Percentiles rank a stretch among this genome's conserved stretches.
Evolutionary conservation across 53 echinoderm and acorn worm genomes (phyloP).

Genomic region (Holothuria scabra): DNA sequence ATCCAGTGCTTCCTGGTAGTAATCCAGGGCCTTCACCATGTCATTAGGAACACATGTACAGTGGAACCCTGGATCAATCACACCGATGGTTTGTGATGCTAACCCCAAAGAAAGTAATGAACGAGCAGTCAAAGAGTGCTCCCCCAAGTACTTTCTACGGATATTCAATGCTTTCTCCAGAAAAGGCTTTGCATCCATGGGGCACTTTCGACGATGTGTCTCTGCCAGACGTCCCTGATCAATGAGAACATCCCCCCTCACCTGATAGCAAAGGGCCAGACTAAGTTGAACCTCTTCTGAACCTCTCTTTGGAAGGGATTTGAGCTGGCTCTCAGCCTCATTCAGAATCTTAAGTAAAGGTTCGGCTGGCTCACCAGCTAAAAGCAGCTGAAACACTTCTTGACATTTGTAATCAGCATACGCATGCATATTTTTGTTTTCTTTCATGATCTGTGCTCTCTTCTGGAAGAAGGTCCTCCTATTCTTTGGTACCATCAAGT

Average conservation of each 20-base stretch:
- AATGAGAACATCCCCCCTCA: conserved; percentile 69
- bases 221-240: conserved; percentile 34
- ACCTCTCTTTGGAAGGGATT: conserved; percentile 42
- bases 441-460: conserved; percentile 65
- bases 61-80: conserved; percentile 54
- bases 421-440: conserved; percentile 63
- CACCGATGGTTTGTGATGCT: conserved; percentile 69
- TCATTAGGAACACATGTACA: conserved; percentile 66
- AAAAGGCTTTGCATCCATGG: conserved; percentile 58
- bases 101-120: conserved; percentile 66
- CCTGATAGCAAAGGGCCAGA: conserved; percentile 75
- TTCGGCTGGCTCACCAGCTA: conserved; percentile 67
- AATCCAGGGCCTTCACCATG: conserved; percentile 73
- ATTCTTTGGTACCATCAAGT: conserved; percentile 73
- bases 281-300: conserved; percentile 65
- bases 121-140: conserved; percentile 77
- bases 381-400: conserved; percentile 71
- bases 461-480: conserved; percentile 73
- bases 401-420: conserved; percentile 80
- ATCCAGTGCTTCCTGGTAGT: conserved; percentile 72
- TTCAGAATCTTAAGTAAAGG: conserved; percentile 66
- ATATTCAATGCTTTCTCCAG: conserved; percentile 65
- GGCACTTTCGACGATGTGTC: neutral
- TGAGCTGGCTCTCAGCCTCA: conserved; percentile 65
- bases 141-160: conserved; percentile 64